Conservation (phyloP, 2,113 vertebrate species). For the Lates calcarifer region DNA sequence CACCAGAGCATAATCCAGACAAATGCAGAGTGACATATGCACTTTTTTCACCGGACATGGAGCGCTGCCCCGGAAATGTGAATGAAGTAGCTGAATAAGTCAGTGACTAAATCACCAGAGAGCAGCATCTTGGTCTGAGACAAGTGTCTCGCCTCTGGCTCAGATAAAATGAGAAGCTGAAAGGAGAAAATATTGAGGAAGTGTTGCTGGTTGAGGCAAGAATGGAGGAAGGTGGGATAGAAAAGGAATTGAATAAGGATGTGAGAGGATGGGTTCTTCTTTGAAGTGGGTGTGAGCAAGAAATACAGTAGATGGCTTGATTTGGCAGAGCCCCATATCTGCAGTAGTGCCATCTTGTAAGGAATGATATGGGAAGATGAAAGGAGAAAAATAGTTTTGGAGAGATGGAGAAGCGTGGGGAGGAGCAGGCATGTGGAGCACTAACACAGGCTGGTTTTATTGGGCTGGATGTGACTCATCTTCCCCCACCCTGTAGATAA, state of each 20-base stretch:
- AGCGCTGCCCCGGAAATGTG: conserved; percentile 30
- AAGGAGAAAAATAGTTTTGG: conserved; percentile 27
- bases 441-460: conserved; percentile 44
- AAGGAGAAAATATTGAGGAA: conserved; percentile 28
- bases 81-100: conserved; percentile 55
- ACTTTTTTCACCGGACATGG: conserved; percentile 9
- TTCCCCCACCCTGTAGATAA: conserved; percentile 64
- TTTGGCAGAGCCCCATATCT: conserved; percentile 21
- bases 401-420: conserved; percentile 28
- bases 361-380: conserved; percentile 39
- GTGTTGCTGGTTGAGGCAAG: conserved; percentile 6
- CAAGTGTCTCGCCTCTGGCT: conserved; percentile 26
- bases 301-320: conserved; percentile 21
- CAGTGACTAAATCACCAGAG: conserved; percentile 60
- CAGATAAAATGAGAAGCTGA: conserved; percentile 27
- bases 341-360: conserved; percentile 1
- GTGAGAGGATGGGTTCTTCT: conserved; percentile 20
- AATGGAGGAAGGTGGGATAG: conserved; percentile 2
- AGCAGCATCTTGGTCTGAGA: conserved; percentile 40
- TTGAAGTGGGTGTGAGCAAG: conserved; percentile 8
- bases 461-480: conserved; percentile 67
- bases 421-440: conserved; percentile 22
- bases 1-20: conserved; percentile 6
- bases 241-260: neutral
- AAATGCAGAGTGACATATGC: conserved; percentile 3